A percentile compares a stretch with the other conserved stretches of the same genome.
phyloP scores from a whole-genome alignment of 2,797 vertebrate genomes.

The Poeciliopsis gracilis region DNA sequence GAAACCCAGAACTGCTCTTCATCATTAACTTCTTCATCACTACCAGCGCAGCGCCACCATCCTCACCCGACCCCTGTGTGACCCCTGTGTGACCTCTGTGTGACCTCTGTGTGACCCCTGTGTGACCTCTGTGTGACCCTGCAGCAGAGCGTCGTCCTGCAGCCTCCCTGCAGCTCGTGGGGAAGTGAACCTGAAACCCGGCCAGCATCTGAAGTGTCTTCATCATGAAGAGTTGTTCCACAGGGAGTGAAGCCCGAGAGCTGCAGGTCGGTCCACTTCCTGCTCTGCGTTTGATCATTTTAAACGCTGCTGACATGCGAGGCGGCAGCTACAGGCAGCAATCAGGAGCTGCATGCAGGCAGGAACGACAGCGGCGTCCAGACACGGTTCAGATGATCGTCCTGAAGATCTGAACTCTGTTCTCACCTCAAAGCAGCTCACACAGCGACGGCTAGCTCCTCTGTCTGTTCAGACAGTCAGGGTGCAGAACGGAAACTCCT shows the following conservation, averaged over 20 bases:
- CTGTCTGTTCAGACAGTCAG: constrained; percentile 19
- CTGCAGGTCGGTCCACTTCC: constrained; percentile 25
- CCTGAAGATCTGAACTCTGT: constrained; percentile 51
- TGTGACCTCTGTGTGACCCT: constrained; percentile 1
- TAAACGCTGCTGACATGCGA: constrained; percentile 47
- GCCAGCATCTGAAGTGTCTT: constrained; percentile 52
- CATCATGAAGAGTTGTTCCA: constrained; percentile 48
- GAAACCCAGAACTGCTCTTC: constrained; percentile 40
- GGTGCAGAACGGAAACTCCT: constrained; percentile 36
- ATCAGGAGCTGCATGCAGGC: not conserved
- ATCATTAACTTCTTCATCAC: constrained; percentile 37
- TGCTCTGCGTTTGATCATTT: constrained; percentile 50
- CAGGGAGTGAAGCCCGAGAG: constrained; percentile 34
- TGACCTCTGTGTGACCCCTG: constrained; percentile 16
- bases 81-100: not conserved
- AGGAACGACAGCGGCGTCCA: not conserved
- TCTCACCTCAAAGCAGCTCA: constrained; percentile 64
- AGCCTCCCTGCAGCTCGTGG: constrained; percentile 21
- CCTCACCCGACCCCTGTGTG: not conserved
- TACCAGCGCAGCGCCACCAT: constrained; percentile 17
- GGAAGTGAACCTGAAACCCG: constrained; percentile 49
- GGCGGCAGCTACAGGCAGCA: not conserved
- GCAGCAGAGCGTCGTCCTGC: constrained; percentile 36
- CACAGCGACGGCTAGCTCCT: constrained; percentile 33
- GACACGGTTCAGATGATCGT: constrained; percentile 19